Conservation (phyloP, 2,888 invertebrate genomes). For the Phasia obesa region DNA sequence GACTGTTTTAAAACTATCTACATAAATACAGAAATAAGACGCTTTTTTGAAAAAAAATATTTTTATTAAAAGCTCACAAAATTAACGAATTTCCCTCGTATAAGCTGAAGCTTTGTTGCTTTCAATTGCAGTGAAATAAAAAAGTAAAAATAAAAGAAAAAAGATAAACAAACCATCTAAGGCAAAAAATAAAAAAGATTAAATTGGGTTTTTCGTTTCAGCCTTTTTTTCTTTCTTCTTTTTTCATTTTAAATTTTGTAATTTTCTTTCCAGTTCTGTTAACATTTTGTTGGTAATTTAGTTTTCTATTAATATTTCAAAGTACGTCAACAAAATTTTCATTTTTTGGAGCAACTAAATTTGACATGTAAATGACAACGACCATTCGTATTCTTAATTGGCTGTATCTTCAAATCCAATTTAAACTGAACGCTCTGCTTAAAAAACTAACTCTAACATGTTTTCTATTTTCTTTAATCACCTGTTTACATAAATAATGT, state of each 20-base stretch:
- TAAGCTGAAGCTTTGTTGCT: constrained; percentile 1
- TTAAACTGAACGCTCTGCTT: constrained; percentile 5
- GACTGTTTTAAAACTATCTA: too few relatives aligned
- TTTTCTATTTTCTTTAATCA: not conserved
- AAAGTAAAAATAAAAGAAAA: not conserved
- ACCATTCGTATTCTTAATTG: constrained; percentile 28
- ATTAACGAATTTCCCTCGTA: too few relatives aligned
- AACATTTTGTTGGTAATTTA: constrained; percentile 36
- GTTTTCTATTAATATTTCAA: constrained; percentile 50
- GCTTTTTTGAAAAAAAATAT: too few relatives aligned
- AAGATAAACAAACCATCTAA: constrained; percentile 11
- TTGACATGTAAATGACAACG: constrained; percentile 12
- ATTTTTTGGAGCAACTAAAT: constrained; percentile 6
- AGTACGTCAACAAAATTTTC: constrained; percentile 18
- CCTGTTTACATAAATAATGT: not conserved
- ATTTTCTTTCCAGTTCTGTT: not conserved
- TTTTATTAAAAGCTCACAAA: too few relatives aligned
- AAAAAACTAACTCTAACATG: not conserved
- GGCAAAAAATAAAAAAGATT: constrained; percentile 52
- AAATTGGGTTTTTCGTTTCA: constrained; percentile 63
- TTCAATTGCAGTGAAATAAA: constrained; percentile 38
- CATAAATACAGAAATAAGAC: too few relatives aligned
- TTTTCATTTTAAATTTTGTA: not conserved
- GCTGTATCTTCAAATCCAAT: constrained; percentile 25
- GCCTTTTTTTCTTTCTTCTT: constrained; percentile 26